These are phyloP conservation scores for Archocentrus centrarchus DNA, from an alignment of 2,113 vertebrate genomes.

Conservation along the genomic window DNA sequence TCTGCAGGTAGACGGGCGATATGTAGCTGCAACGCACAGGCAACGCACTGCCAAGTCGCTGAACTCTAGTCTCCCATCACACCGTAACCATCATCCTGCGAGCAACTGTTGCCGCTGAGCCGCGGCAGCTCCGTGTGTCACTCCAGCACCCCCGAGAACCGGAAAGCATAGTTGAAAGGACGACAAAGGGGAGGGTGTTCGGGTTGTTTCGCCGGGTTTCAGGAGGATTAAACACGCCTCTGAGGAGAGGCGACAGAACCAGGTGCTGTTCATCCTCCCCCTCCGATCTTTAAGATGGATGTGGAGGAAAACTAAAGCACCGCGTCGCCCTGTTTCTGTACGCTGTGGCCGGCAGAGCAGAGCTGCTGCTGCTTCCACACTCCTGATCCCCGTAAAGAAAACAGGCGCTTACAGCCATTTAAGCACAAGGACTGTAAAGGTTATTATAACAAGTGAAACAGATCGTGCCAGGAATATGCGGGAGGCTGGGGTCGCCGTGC, in stretches of 20 bases:
- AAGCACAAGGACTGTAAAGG: conserved; percentile 24
- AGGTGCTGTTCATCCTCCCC: neutral
- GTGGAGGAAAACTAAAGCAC: neutral
- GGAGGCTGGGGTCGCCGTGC: neutral
- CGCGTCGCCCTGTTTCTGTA: neutral
- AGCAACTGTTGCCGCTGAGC: neutral
- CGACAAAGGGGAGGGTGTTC: neutral
- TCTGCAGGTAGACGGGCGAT: neutral
- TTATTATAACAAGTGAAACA: conserved; percentile 12
- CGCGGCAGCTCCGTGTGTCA: neutral
- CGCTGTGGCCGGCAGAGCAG: neutral
- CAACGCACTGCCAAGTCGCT: neutral
- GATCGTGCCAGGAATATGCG: conserved; percentile 3
- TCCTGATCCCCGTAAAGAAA: neutral
- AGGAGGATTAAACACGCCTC: neutral
- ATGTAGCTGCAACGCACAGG: neutral
- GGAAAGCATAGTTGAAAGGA: neutral
- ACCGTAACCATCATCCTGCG: neutral
- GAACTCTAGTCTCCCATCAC: neutral
- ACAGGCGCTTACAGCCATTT: neutral
- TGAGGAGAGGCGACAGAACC: neutral
- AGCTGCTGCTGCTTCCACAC: neutral
- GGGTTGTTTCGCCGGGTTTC: neutral
- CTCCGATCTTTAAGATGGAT: neutral
- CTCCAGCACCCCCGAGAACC: neutral